Conservation (phyloP, 2,888 invertebrate genomes). For the Ommatoiulus sabulosus region DNA sequence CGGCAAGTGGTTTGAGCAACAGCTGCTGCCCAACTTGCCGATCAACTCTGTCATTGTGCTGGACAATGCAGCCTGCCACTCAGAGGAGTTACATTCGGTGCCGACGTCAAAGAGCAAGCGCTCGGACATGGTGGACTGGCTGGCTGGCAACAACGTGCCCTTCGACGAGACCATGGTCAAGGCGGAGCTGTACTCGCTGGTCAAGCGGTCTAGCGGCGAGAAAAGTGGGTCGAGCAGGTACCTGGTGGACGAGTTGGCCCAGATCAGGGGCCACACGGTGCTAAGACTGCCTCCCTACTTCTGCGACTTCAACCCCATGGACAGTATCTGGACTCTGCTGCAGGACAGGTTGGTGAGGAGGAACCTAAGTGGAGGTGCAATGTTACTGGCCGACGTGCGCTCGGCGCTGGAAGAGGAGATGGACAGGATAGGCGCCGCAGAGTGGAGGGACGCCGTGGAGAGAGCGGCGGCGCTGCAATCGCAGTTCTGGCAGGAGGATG, state of each 20-base stretch:
- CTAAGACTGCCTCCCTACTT: slow-evolving; percentile 38
- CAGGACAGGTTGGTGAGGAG: not conserved
- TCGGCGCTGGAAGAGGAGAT: too few relatives aligned
- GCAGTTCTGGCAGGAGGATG: not conserved
- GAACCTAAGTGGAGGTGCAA: too few relatives aligned
- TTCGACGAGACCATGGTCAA: not conserved
- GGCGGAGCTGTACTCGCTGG: not conserved
- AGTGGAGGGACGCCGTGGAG: too few relatives aligned
- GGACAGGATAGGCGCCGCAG: too few relatives aligned
- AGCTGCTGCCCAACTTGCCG: too few relatives aligned
- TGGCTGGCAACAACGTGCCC: not conserved
- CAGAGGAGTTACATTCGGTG: not conserved
- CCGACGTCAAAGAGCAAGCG: not conserved
- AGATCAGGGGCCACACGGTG: not conserved
- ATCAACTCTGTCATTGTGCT: not conserved
- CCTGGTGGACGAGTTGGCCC: not conserved
- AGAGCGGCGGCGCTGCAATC: too few relatives aligned
- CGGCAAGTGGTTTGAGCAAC: too few relatives aligned
- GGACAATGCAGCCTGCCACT: not conserved
- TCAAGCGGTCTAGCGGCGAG: not conserved
- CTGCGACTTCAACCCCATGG: slow-evolving; percentile 49
- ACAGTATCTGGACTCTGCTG: not conserved
- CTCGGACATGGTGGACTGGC: not conserved
- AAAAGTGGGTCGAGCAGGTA: not conserved
- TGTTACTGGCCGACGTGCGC: too few relatives aligned